Conservation (phyloP, 1,140 invertebrate species). For the Nebria ingens region DNA sequence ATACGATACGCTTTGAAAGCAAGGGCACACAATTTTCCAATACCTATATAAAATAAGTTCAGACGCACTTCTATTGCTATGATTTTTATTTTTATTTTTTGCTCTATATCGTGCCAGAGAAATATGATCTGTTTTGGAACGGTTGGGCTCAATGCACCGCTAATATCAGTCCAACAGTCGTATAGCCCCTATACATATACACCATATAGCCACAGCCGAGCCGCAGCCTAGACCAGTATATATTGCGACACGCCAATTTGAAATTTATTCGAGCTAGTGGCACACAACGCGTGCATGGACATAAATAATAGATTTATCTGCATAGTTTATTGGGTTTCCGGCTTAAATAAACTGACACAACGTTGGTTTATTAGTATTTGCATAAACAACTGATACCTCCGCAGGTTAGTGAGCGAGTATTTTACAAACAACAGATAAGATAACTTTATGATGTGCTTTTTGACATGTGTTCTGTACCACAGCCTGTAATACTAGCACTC, state of each 20-base stretch:
- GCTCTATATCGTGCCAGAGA: no score
- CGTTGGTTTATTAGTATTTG: slow-evolving; percentile 4
- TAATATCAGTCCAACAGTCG: not conserved
- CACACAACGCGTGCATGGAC: not conserved
- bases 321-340: slow-evolving; percentile 2
- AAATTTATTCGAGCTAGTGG: not conserved
- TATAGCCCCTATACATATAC: no score
- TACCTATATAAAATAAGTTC: no score
- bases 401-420: not conserved
- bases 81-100: no score
- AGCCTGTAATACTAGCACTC: no score
- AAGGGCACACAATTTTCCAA: no score
- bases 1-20: no score
- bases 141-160: no score
- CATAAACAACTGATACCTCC: slow-evolving; percentile 3
- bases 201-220: not conserved
- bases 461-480: slow-evolving; percentile 4
- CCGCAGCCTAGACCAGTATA: slow-evolving; percentile 4
- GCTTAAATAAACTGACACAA: slow-evolving; percentile 3
- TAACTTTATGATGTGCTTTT: slow-evolving; percentile 2
- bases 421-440: not conserved
- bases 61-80: no score
- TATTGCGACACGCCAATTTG: not conserved
- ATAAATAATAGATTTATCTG: slow-evolving; percentile 10
- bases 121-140: no score